Conservation (phyloP, 2,797 vertebrate genomes). For the Vipera ursinii region DNA sequence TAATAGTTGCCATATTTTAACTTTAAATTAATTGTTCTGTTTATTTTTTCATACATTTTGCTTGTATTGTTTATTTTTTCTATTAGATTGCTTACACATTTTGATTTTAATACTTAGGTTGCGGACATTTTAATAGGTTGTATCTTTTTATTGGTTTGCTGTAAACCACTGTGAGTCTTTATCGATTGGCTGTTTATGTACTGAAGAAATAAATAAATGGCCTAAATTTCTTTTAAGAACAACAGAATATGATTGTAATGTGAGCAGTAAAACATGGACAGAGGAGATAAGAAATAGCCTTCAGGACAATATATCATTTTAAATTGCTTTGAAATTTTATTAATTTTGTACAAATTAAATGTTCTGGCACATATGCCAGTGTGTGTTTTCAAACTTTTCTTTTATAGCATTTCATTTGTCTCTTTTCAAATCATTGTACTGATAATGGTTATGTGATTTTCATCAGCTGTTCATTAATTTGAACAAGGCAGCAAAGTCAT, state of each 20-base stretch:
- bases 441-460: neutral
- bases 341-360: neutral
- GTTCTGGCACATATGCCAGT: neutral
- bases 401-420: neutral
- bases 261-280: neutral
- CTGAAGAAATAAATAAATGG: neutral
- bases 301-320: neutral
- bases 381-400: neutral
- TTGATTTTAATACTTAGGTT: neutral
- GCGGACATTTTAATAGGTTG: neutral
- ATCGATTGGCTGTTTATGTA: neutral
- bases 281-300: neutral
- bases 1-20: neutral
- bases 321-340: neutral
- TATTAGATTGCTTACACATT: neutral
- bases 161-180: neutral
- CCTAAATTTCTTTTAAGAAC: neutral
- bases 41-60: neutral
- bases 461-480: neutral
- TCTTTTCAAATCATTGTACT: neutral
- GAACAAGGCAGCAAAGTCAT: neutral
- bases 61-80: neutral
- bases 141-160: neutral
- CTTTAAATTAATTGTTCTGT: neutral
- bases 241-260: neutral